Evolutionary conservation across 2,113 vertebrate genomes (phyloP).

Genomic region (Grammomys surdaster): DNA sequence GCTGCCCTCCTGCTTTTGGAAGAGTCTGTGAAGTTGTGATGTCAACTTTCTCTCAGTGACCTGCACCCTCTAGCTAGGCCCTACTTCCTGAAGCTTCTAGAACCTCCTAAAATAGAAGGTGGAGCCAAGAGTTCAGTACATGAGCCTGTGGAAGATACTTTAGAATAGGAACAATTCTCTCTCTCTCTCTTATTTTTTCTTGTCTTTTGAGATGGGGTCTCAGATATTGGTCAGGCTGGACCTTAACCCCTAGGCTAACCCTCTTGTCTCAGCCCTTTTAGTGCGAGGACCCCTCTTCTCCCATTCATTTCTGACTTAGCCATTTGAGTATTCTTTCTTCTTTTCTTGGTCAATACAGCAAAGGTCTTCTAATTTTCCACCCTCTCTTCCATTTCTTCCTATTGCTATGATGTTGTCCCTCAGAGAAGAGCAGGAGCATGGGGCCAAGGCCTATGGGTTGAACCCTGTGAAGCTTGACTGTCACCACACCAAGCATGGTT

Average conservation of each 20-base stretch:
- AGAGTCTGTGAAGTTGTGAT: slow-evolving; percentile 15
- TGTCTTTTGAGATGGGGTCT: background rate
- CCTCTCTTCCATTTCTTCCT: background rate
- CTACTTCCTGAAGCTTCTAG: background rate
- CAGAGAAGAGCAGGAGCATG: background rate
- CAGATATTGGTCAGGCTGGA: background rate
- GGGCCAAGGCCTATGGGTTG: background rate
- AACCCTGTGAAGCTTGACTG: background rate
- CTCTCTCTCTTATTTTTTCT: background rate
- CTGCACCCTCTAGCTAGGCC: background rate
- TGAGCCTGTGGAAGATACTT: background rate
- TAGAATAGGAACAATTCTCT: background rate
- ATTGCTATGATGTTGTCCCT: background rate
- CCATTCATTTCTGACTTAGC: background rate
- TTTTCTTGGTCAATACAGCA: background rate
- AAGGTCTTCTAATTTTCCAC: background rate
- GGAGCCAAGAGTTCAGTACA: background rate
- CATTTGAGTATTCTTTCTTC: background rate
- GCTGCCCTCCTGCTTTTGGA: background rate
- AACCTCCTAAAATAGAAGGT: background rate
- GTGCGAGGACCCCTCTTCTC: background rate
- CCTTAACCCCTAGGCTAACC: background rate
- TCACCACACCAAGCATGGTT: background rate
- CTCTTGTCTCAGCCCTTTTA: background rate
- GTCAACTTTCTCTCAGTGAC: background rate